Base-by-base conservation (phyloP, 2,797 vertebrate species). In the Myotis findleyi region DNA sequence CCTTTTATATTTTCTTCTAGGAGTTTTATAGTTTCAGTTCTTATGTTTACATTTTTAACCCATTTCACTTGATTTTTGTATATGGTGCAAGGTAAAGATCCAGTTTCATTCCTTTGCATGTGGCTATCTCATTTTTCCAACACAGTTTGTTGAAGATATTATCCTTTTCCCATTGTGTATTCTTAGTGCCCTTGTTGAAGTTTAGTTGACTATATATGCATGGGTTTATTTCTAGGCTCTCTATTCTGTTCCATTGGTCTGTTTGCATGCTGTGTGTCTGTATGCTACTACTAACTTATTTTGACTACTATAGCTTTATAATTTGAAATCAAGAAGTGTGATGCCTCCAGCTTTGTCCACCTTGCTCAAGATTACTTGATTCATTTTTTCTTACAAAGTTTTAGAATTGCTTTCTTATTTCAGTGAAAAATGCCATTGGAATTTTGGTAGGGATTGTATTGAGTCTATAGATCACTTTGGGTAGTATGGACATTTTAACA, bases 321-420 rank as follows among this genome's bases (percentile, higher is more conserved):
- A 71, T 72, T 86, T 86, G 64, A 94, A 90, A 86, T 85, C 36
- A 85, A 30, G 7, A 55, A 68, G 30, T 84, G 12, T 77, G 51
- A 81, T 91, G 14, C 25, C 18, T 68, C 12, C 3, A 30, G 18
- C 30, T 94, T 86, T 94, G 81, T 94, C 53, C n/a, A 66, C 81
- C 38, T 86, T 85, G 41, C 30, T 68, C 75, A 64, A 57, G 47
- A 81, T 80, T 80, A 47, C 36, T 55, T 77, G 23, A 49, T 69
- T 84, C 64, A 30, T 25, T 80, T 8, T 66, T 87, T 75, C 47
- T 81, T 75, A 10, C 3, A 64, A 72, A n/a, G 57, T 81, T 87
- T 87, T 75, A 75, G 49, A 51, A 57, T 80, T 90, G 7, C n/a
- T 84, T 79, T 94, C 23, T 72, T 66, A 25, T 80, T 64, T 81